Conservation (phyloP, 2,888 invertebrate species). For the Blastobasis adustella region DNA sequence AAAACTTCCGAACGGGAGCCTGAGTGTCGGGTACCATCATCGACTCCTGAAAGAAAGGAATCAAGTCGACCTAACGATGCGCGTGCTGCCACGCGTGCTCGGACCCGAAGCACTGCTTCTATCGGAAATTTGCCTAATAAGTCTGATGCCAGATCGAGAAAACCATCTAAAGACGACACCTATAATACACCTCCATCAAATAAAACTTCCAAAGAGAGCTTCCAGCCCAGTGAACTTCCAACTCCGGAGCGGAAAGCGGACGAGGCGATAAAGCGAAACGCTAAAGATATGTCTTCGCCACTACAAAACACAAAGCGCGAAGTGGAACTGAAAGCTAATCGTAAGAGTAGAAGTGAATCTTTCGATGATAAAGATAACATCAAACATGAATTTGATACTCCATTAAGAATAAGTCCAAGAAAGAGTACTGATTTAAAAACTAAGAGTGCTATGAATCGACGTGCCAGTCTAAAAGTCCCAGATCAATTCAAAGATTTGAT, state of each 20-base stretch:
- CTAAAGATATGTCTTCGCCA: slow-evolving; percentile 41
- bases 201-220: slow-evolving; percentile 74
- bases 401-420: slow-evolving; percentile 35
- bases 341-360: slow-evolving; percentile 33
- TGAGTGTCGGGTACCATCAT: slow-evolving; percentile 81
- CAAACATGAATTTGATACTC: slow-evolving; percentile 15
- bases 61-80: slow-evolving; percentile 62
- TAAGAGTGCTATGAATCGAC: slow-evolving; percentile 33
- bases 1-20: slow-evolving; percentile 88
- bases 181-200: slow-evolving; percentile 43
- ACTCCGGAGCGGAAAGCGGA: slow-evolving; percentile 78
- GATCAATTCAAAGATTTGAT: slow-evolving; percentile 20
- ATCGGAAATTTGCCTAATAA: slow-evolving; percentile 79
- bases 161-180: slow-evolving; percentile 61
- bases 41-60: slow-evolving; percentile 86
- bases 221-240: slow-evolving; percentile 76
- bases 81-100: slow-evolving; percentile 75
- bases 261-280: slow-evolving; percentile 69
- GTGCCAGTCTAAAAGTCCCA: slow-evolving; percentile 20
- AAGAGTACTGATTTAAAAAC: slow-evolving; percentile 40
- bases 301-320: slow-evolving; percentile 35
- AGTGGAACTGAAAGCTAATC: slow-evolving; percentile 28
- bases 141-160: slow-evolving; percentile 70
- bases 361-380: slow-evolving; percentile 56
- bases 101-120: slow-evolving; percentile 80